phyloP scores from a whole-genome alignment of 2,888 invertebrate species.

The Eugnorisma glareosa region DNA sequence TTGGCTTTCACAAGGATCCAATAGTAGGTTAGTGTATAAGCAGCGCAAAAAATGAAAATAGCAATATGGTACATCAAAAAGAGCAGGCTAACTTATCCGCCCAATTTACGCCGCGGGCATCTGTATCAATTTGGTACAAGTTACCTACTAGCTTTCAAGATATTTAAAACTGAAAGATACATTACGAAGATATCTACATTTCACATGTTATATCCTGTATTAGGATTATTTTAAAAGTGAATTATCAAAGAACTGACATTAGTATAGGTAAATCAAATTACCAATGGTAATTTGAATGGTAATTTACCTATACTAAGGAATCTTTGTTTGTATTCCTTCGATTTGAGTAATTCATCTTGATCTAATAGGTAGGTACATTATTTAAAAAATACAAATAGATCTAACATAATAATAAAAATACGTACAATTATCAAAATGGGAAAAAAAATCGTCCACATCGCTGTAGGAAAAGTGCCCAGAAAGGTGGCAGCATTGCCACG shows the following conservation, averaged over 20 bases:
- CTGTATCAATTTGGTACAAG: constrained; percentile 17
- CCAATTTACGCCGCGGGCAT: constrained; percentile 20
- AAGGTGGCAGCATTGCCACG: too few relatives aligned
- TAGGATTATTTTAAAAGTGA: neutral
- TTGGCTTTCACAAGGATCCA: constrained; percentile 4
- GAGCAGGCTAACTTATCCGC: constrained; percentile 32
- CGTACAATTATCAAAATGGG: too few relatives aligned
- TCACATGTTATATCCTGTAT: neutral
- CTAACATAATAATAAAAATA: too few relatives aligned
- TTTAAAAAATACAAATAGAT: neutral
- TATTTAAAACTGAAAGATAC: neutral
- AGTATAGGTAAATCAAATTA: neutral
- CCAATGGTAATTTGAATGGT: neutral
- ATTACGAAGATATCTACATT: neutral
- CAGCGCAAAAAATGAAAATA: constrained; percentile 34
- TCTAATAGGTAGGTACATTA: neutral
- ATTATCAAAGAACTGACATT: neutral
- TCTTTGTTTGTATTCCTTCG: neutral
- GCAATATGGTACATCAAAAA: constrained; percentile 28
- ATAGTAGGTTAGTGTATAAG: constrained; percentile 5
- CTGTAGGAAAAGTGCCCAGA: too few relatives aligned
- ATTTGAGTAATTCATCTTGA: neutral
- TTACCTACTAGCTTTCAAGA: constrained; percentile 5
- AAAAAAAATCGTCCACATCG: too few relatives aligned
- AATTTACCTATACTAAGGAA: too few relatives aligned